Base-by-base conservation (phyloP, 2,888 invertebrate genomes). In the Chrysodeixis includens region DNA sequence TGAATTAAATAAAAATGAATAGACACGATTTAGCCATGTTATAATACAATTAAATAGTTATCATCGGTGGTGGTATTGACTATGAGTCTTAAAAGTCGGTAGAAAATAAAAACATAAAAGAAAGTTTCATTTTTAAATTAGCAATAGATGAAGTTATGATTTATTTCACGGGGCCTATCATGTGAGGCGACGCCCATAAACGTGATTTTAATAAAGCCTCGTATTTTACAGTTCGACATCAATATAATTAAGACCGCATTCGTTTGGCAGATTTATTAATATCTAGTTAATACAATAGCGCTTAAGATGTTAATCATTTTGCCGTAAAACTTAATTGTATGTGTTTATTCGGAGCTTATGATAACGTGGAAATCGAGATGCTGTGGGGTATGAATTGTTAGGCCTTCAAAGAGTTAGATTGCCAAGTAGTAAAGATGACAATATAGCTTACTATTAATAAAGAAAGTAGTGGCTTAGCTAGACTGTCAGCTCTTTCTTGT, bases 251-350 rank as follows among this genome's bases (percentile, higher is more conserved):
- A 60, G 76, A 62, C 71, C 46, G 62, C 52, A 71, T 60, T 46
- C 26, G 54, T 60, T 73, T 71, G 62, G 62, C 71, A 56, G 66
- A 53, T 62, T 57, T 64, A 63, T 63, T 49, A 65, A 59, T 30
- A 26, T 54, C 62, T 66, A 56, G 44, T 76, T 55, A 64, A 52
- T 60, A 32, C 40, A 66, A 46, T 53, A 44, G 54, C 52, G 46
- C 52, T 68, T 56, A 62, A 51, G 44, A 30, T 62, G 22, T 30
- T 64, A 64, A 62, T 40, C 35, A 22, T 75, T 46, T 0, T 65
- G 66, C n/a, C 52, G 49, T 72, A 40, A 72, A 75, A 57, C 20
- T 76, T 9, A 62, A 62, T 76, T 56, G 40, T 54, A 52, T 58
- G 46, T 60, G 53, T 74, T 44, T 64, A 44, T 2, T 60, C 51